A percentile compares a stretch with the other conserved stretches of the same genome.
phyloP scores from a whole-genome alignment of 2,888 invertebrate species.

The Bimastos eiseni region DNA sequence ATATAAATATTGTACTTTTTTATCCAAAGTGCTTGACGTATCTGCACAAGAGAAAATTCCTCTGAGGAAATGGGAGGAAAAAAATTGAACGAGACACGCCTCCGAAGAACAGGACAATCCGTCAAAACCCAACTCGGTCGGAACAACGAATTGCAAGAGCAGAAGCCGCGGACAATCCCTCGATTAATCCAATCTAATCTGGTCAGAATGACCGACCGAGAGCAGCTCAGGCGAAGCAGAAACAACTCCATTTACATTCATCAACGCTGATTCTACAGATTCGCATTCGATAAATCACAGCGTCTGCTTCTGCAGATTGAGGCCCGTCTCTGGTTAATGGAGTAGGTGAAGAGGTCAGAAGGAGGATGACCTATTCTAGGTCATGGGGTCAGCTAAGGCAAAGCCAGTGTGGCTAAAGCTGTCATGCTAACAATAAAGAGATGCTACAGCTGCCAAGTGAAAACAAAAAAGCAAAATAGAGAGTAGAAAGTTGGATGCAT shows the following conservation, averaged over 20 bases:
- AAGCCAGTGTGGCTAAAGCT: background rate
- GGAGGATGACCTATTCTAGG: background rate
- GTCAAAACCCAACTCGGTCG: background rate
- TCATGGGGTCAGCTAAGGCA: background rate
- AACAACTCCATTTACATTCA: background rate
- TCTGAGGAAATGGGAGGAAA: background rate
- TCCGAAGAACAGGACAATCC: background rate
- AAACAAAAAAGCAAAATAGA: background rate
- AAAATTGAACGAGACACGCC: background rate
- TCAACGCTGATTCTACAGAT: background rate
- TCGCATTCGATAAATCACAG: background rate
- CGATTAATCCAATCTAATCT: background rate
- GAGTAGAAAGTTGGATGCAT: background rate
- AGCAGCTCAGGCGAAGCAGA: background rate
- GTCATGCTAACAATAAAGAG: background rate
- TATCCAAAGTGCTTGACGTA: too few relatives aligned
- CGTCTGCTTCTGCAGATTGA: background rate
- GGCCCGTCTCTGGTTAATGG: constrained; percentile 6
- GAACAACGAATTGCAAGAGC: background rate
- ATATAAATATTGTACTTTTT: background rate
- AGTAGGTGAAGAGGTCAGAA: background rate
- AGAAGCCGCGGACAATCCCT: background rate
- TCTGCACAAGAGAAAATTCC: background rate
- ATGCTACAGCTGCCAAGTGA: background rate
- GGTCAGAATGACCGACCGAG: background rate